phyloP scores from a whole-genome alignment of 1,140 invertebrate species.

The Drosophila pachea region DNA sequence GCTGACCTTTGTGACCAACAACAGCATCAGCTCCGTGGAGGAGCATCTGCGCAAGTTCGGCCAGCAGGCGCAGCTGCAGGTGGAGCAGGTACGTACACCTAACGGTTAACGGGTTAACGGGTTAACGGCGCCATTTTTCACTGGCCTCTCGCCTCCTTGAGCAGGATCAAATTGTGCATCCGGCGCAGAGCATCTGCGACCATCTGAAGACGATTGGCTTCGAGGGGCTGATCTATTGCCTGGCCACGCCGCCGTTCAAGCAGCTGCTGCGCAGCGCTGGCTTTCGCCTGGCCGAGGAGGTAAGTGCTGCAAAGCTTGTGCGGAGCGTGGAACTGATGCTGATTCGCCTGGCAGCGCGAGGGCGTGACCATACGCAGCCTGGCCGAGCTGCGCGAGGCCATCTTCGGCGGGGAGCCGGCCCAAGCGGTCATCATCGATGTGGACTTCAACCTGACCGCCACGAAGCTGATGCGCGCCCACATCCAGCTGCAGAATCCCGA shows the following conservation, averaged over 20 bases:
- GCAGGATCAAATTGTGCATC: conserved; percentile 76
- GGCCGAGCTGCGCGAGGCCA: conserved; percentile 73
- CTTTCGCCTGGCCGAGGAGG: conserved; percentile 78
- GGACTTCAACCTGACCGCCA: conserved; percentile 80
- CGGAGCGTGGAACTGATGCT: conserved; percentile 33
- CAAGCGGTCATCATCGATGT: conserved; percentile 81
- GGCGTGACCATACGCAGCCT: conserved; percentile 60
- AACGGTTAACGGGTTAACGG: neutral
- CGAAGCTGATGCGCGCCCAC: conserved; percentile 79
- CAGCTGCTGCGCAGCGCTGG: conserved; percentile 74
- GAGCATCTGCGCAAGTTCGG: conserved; percentile 71
- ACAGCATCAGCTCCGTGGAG: conserved; percentile 80
- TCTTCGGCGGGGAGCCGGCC: conserved; percentile 76
- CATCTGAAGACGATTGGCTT: conserved; percentile 79
- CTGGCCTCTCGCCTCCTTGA: neutral
- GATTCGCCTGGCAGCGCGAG: conserved; percentile 58
- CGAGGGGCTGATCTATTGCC: conserved; percentile 77
- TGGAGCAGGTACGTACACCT: conserved; percentile 27
- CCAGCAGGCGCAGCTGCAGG: conserved; percentile 22
- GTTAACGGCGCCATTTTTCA: neutral
- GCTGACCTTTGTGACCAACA: conserved; percentile 87
- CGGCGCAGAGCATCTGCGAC: conserved; percentile 78
- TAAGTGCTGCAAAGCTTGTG: conserved; percentile 47
- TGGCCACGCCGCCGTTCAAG: conserved; percentile 67
- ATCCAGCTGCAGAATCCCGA: conserved; percentile 79